These are phyloP conservation scores for Vulpes lagopus DNA, from an alignment of 2,113 vertebrate species.

Conservation along the genomic window DNA sequence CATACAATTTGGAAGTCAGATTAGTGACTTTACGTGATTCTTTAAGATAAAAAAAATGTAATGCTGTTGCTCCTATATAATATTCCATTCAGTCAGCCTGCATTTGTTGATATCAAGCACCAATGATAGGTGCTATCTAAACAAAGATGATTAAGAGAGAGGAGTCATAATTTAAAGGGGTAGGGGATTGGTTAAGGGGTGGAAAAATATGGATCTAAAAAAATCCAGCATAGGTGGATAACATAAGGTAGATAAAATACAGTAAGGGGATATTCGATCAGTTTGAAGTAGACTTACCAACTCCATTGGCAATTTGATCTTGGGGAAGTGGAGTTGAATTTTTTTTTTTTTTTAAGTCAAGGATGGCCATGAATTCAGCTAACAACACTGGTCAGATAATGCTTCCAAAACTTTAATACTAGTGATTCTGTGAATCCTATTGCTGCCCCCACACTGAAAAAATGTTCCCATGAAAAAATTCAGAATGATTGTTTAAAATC, in stretches of 20 bases:
- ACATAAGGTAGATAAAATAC: constrained; percentile 30
- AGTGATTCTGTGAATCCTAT: constrained; percentile 30
- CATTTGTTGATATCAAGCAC: background rate
- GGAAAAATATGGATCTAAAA: background rate
- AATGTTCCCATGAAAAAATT: constrained; percentile 21
- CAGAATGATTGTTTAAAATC: background rate
- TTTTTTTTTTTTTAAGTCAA: constrained; percentile 32
- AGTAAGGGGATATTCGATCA: background rate
- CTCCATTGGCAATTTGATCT: background rate
- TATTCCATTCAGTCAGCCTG: background rate
- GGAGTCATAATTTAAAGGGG: background rate
- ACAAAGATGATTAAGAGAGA: background rate
- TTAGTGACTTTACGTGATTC: background rate
- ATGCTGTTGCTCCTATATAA: background rate
- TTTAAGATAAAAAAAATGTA: constrained; percentile 13
- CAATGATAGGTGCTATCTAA: background rate
- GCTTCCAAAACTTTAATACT: constrained; percentile 39
- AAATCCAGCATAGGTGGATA: background rate
- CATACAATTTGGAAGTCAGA: background rate
- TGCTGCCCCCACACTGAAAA: background rate
- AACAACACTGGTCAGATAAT: background rate
- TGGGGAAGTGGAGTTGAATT: background rate
- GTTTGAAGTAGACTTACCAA: background rate
- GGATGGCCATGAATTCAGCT: constrained; percentile 16
- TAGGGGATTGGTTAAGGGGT: background rate